Evolutionary conservation across 2,888 invertebrate species (phyloP).

Genomic region (Steinernema scapterisci): DNA sequence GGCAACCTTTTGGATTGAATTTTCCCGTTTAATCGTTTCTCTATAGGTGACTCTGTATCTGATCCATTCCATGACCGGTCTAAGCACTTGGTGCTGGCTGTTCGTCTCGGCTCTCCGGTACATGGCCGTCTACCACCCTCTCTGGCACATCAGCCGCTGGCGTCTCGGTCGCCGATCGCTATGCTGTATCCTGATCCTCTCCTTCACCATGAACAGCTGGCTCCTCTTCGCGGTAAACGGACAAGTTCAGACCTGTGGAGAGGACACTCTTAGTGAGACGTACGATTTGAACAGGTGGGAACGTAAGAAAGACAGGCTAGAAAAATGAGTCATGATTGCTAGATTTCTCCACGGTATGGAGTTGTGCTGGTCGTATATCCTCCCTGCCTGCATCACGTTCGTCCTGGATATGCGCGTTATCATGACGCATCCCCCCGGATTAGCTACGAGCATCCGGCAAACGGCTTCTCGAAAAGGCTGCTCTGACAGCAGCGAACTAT

Average conservation of each 20-base stretch:
- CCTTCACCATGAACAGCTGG: slow-evolving; percentile 40
- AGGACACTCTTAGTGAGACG: slow-evolving; percentile 35
- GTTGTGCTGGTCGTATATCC: slow-evolving; percentile 42
- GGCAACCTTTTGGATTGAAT: slow-evolving; percentile 30
- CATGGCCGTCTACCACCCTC: slow-evolving; percentile 46
- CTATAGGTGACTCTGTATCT: slow-evolving; percentile 40
- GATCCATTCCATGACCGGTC: slow-evolving; percentile 44
- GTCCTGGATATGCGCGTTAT: slow-evolving; percentile 41
- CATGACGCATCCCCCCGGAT: slow-evolving; percentile 41
- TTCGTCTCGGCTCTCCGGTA: slow-evolving; percentile 45
- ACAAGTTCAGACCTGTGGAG: slow-evolving; percentile 37
- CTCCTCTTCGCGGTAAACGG: slow-evolving; percentile 33
- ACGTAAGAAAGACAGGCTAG: too few species aligned
- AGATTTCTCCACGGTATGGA: slow-evolving; percentile 41
- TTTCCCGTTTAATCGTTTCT: not conserved
- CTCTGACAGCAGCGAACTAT: slow-evolving; percentile 16
- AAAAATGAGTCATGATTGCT: not conserved
- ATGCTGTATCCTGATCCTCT: slow-evolving; percentile 34
- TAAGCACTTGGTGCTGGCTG: slow-evolving; percentile 47
- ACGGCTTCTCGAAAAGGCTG: slow-evolving; percentile 33
- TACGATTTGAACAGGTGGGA: slow-evolving; percentile 38
- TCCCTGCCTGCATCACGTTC: slow-evolving; percentile 43
- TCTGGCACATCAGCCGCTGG: slow-evolving; percentile 43
- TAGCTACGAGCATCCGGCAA: slow-evolving; percentile 33
- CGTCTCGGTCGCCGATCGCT: slow-evolving; percentile 39